Conservation (phyloP, 2,797 vertebrate species). For the Pseudochirops cupreus region DNA sequence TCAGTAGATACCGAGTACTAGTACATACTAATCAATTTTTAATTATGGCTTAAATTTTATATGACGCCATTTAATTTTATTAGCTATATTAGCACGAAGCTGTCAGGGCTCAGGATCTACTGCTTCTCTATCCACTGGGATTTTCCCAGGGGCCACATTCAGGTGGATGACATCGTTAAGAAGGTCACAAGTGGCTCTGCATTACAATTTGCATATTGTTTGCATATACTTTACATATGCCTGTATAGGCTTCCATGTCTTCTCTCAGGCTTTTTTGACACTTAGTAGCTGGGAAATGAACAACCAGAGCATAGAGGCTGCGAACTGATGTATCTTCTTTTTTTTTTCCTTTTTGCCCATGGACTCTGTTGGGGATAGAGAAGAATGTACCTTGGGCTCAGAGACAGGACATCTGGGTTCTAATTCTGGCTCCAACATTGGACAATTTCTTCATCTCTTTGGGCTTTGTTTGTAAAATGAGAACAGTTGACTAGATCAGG, state of each 20-base stretch:
- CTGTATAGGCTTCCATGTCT: neutral
- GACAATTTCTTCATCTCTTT: neutral
- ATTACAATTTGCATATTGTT: neutral
- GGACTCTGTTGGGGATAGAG: neutral
- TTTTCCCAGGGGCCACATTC: neutral
- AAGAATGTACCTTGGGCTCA: neutral
- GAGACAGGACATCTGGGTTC: neutral
- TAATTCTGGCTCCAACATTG: neutral
- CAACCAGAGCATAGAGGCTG: neutral
- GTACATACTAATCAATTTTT: constrained; percentile 72
- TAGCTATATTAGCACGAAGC: constrained; percentile 55
- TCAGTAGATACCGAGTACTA: constrained; percentile 40
- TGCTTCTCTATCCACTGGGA: neutral
- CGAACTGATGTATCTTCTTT: rapidly evolving
- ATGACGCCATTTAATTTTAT: constrained; percentile 70
- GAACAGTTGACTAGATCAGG: neutral
- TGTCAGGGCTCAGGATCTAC: constrained; percentile 55
- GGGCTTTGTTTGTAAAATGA: neutral
- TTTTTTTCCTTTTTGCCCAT: neutral
- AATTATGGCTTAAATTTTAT: constrained; percentile 77
- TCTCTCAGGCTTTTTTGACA: neutral
- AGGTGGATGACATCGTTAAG: constrained; percentile 2
- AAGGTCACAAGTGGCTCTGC: neutral
- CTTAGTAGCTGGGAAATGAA: neutral
- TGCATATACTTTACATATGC: neutral